Evolutionary conservation across 2,888 invertebrate species (phyloP).

Genomic region (Pseudococcus viburni): DNA sequence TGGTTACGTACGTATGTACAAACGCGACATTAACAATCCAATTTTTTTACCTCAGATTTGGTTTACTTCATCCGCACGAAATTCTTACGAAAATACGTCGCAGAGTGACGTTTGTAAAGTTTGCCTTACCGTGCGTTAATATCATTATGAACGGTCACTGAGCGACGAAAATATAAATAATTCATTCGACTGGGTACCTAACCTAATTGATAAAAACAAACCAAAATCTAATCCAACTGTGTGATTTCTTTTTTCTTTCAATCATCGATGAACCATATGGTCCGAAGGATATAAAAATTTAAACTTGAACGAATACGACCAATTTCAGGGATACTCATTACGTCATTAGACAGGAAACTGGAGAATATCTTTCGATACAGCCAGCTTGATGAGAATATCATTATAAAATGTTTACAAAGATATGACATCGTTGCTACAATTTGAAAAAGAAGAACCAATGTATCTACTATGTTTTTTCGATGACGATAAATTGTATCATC

Average conservation of each 20-base stretch:
- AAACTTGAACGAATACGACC: not conserved
- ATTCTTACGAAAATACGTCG: not conserved
- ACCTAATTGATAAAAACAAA: slow-evolving; percentile 2
- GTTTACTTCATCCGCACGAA: not conserved
- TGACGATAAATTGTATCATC: not conserved
- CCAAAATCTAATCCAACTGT: not conserved
- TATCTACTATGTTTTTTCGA: not conserved
- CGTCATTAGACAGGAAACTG: not conserved
- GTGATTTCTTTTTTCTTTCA: not conserved
- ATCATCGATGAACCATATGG: not conserved
- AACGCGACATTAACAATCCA: slow-evolving; percentile 54
- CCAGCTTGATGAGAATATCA: no score
- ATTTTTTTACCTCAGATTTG: slow-evolving; percentile 2
- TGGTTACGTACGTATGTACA: not conserved
- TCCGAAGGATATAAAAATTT: not conserved
- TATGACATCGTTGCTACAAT: not conserved
- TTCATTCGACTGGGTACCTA: not conserved
- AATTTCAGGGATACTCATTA: not conserved
- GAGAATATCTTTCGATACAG: not conserved
- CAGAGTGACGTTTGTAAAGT: not conserved
- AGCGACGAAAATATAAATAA: slow-evolving; percentile 19
- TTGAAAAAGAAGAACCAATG: not conserved
- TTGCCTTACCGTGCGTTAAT: not conserved
- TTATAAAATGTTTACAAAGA: not conserved
- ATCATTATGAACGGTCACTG: slow-evolving; percentile 41